These are phyloP conservation scores for Sphinx pinastri DNA, from an alignment of 2,888 invertebrate genomes.

Conservation along the genomic window DNA sequence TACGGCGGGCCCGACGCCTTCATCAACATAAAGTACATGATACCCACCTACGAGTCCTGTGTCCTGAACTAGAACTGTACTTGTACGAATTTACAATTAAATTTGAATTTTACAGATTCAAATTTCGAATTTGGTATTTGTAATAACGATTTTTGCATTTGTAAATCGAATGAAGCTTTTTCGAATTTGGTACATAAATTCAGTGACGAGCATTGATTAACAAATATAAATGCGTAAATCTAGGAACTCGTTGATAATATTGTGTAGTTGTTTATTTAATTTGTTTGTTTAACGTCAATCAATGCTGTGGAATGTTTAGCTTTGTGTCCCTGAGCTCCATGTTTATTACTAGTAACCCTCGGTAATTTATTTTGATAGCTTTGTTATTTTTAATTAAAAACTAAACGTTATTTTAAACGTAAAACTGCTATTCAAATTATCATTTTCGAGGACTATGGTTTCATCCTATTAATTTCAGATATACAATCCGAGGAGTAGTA, in stretches of 20 bases:
- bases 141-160: too few species aligned
- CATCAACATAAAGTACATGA: slow-evolving; percentile 99
- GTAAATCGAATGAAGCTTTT: too few species aligned
- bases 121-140: too few species aligned
- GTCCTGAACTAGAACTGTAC: slow-evolving; percentile 85
- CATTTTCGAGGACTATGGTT: too few species aligned
- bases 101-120: not conserved
- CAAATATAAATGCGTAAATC: not conserved
- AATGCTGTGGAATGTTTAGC: not conserved
- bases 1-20: slow-evolving; percentile 98
- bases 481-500: too few species aligned
- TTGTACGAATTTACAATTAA: not conserved
- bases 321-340: not conserved
- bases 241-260: not conserved
- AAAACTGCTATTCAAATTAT: too few species aligned
- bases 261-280: not conserved
- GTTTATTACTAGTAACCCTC: not conserved
- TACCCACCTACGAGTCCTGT: slow-evolving; percentile 98
- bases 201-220: not conserved
- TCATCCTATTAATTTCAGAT: too few species aligned
- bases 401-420: not conserved
- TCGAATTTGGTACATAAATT: too few species aligned
- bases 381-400: not conserved
- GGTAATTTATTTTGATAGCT: not conserved
- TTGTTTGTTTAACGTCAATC: not conserved